phyloP scores from a whole-genome alignment of 2,797 vertebrate genomes.

The Macrochelys suwanniensis region DNA sequence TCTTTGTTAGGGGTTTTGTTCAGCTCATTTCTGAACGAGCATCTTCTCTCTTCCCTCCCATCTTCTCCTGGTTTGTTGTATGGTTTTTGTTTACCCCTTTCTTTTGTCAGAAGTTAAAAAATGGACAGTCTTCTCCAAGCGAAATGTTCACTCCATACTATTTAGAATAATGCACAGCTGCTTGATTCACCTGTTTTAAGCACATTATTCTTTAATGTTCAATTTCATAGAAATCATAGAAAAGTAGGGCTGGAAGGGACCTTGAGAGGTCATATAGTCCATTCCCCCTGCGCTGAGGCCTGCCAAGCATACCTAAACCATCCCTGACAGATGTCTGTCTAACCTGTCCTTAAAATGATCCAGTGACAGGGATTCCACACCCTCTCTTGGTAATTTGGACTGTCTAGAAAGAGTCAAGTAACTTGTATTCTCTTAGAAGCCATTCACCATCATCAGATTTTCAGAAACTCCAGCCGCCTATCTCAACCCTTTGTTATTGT shows the following conservation, averaged over 20 bases:
- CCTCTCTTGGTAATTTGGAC: background rate
- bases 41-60: background rate
- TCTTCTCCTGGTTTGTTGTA: conserved; percentile 21
- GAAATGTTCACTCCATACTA: background rate
- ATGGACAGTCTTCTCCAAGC: background rate
- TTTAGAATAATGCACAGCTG: rapidly evolving
- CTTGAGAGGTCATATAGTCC: background rate
- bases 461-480: background rate
- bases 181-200: background rate
- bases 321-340: background rate
- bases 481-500: background rate
- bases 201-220: background rate
- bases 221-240: background rate
- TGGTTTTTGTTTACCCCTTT: background rate
- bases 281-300: background rate
- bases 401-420: background rate
- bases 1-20: background rate
- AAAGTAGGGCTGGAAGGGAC: background rate
- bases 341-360: background rate
- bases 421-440: background rate
- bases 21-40: background rate
- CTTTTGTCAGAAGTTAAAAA: conserved; percentile 12
- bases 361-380: background rate
- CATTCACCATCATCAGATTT: rapidly evolving
- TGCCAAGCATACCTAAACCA: background rate